These are phyloP conservation scores for Paedocypris micromegethes DNA, from an alignment of 2,797 vertebrate genomes.

Conservation along the genomic window DNA sequence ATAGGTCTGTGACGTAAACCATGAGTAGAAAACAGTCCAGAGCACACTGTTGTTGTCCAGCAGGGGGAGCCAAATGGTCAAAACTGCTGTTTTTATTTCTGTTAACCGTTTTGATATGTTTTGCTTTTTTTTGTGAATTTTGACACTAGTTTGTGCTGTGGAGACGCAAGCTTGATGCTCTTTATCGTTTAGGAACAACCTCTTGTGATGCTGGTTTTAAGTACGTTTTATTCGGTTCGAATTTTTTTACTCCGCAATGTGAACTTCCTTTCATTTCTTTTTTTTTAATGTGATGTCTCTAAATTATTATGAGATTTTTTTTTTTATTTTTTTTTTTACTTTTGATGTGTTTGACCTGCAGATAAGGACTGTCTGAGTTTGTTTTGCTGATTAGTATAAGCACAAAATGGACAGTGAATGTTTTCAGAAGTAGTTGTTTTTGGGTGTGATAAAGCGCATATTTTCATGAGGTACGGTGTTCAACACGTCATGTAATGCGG, in stretches of 20 bases:
- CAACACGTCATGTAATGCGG: constrained; percentile 10
- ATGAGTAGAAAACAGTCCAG: constrained; percentile 57
- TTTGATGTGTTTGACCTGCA: constrained; percentile 24
- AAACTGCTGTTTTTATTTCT: constrained; percentile 52
- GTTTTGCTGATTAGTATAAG: constrained; percentile 3
- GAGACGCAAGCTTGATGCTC: constrained; percentile 34
- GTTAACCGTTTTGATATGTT: constrained; percentile 41
- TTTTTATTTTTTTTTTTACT: constrained; percentile 34
- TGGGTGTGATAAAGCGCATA: constrained; percentile 13
- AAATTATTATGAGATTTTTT: too few relatives aligned
- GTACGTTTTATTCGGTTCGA: constrained; percentile 27
- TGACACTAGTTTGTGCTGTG: constrained; percentile 35
- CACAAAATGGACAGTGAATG: constrained; percentile 2
- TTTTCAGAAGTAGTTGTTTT: too few relatives aligned
- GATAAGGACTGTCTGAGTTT: constrained; percentile 5
- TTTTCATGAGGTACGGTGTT: constrained; percentile 26
- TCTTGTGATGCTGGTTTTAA: constrained; percentile 46
- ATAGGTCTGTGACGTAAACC: constrained; percentile 48
- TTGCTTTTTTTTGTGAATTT: constrained; percentile 24
- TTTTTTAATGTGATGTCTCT: constrained; percentile 43
- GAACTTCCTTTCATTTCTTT: constrained; percentile 31
- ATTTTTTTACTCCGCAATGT: constrained; percentile 23
- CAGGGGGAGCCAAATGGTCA: constrained; percentile 45
- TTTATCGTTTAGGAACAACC: constrained; percentile 29
- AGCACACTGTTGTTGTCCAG: constrained; percentile 54